Percentiles rank a stretch among this genome's conserved stretches.
Evolutionary conservation across 2,113 vertebrate genomes (phyloP).

Genomic region (Hymenochirus boettgeri): DNA sequence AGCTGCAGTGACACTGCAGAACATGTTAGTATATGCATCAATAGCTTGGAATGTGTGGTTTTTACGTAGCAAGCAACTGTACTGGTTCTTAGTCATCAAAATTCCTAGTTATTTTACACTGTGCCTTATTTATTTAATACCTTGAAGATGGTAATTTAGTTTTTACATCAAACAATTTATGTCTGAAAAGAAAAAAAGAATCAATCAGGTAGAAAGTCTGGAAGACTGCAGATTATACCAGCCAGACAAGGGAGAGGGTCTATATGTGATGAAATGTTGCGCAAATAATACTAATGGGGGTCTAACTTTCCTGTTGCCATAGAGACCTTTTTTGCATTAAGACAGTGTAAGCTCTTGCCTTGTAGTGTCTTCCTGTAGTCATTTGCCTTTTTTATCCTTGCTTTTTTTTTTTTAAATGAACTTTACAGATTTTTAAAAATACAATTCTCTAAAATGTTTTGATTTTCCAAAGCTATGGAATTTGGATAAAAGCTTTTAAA

Average conservation of each 20-base stretch:
- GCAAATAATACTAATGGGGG: slow-evolving; percentile 82
- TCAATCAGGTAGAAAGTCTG: slow-evolving; percentile 41
- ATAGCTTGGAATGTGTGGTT: background rate
- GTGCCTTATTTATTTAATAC: background rate
- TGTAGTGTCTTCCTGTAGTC: slow-evolving; percentile 48
- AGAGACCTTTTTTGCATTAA: slow-evolving; percentile 72
- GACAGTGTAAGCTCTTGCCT: slow-evolving; percentile 55
- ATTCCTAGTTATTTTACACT: background rate
- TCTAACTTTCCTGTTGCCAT: slow-evolving; percentile 84
- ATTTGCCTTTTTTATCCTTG: slow-evolving; percentile 49
- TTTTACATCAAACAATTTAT: background rate
- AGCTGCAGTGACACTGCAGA: background rate
- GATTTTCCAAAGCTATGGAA: no score
- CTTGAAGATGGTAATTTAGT: background rate
- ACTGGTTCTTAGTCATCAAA: no score
- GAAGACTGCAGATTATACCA: slow-evolving; percentile 63
- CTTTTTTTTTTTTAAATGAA: slow-evolving; percentile 31
- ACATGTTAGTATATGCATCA: background rate
- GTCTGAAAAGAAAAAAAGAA: background rate
- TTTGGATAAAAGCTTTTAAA: slow-evolving; percentile 22
- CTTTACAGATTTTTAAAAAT: no score
- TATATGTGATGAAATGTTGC: slow-evolving; percentile 85
- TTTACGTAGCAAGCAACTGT: background rate
- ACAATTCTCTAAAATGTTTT: no score
- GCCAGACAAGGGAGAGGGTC: slow-evolving; percentile 71